Conservation (phyloP, 2,113 vertebrate genomes). For the Xenus cinereus region DNA sequence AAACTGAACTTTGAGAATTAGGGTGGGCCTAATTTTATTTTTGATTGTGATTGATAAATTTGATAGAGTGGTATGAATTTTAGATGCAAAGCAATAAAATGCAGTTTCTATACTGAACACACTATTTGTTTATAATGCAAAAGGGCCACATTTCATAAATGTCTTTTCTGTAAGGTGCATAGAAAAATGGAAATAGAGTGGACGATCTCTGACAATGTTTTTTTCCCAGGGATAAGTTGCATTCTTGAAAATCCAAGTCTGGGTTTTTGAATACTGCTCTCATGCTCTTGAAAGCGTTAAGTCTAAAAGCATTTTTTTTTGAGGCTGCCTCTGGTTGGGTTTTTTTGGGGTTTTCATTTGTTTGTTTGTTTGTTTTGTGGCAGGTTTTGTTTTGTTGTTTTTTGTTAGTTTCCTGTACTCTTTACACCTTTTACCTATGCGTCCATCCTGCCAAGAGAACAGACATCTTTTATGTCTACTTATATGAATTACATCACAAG, state of each 20-base stretch:
- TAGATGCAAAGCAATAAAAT: neutral
- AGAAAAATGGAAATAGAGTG: neutral
- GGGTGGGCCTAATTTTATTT: neutral
- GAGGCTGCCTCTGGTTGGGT: neutral
- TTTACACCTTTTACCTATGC: neutral
- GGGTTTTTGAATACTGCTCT: neutral
- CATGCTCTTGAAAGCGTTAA: neutral
- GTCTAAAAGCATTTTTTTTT: neutral
- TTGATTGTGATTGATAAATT: neutral
- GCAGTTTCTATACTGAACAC: neutral
- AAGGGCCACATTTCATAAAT: neutral
- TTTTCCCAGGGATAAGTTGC: neutral
- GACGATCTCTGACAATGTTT: neutral
- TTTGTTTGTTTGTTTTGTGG: neutral
- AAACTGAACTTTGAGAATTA: neutral
- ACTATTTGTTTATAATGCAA: neutral
- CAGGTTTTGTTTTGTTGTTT: too few relatives aligned
- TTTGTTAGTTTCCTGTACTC: neutral
- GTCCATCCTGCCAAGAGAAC: neutral
- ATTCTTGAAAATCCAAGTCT: neutral
- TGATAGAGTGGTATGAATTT: neutral
- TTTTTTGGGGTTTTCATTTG: too few relatives aligned
- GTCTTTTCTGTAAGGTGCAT: neutral
- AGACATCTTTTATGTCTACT: neutral
- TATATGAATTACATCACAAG: neutral